Conservation (phyloP, 2,888 invertebrate genomes). For the Anticlea derivata region DNA sequence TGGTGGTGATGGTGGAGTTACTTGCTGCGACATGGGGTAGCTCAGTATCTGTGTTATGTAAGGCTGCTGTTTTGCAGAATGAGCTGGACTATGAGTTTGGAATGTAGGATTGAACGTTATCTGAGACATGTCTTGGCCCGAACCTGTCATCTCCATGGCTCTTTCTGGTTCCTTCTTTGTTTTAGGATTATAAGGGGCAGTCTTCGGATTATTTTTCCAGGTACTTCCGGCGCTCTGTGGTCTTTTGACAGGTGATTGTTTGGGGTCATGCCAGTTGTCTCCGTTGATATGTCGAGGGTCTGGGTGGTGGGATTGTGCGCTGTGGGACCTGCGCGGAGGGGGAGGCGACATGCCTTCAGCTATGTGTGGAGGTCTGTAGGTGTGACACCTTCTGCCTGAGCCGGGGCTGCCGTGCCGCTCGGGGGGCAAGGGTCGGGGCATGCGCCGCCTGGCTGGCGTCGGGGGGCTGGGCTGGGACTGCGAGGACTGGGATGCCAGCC, state of each 20-base stretch:
- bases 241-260: constrained; percentile 73
- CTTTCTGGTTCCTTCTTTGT: constrained; percentile 54
- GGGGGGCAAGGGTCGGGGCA: constrained; percentile 62
- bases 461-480: constrained; percentile 66
- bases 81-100: constrained; percentile 80
- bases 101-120: constrained; percentile 81
- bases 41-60: constrained; percentile 78
- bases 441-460: constrained; percentile 65
- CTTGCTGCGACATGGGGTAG: constrained; percentile 77
- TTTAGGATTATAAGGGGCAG: constrained; percentile 69
- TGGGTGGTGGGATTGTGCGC: constrained; percentile 66
- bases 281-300: constrained; percentile 66
- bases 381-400: constrained; percentile 54
- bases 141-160: constrained; percentile 46
- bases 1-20: constrained; percentile 72
- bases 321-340: constrained; percentile 66
- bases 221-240: constrained; percentile 73
- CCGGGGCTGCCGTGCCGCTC: constrained; percentile 71
- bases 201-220: constrained; percentile 77
- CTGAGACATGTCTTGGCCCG: constrained; percentile 70
- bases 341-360: constrained; percentile 75
- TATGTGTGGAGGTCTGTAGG: constrained; percentile 62
- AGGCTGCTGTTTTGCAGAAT: constrained; percentile 72
- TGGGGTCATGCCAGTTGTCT: constrained; percentile 71
- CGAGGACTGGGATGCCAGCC: constrained; percentile 84